A percentile compares a stretch with the other conserved stretches of the same genome.
These are phyloP conservation scores for Colletes collaris DNA, from an alignment of 2,888 invertebrate species.

Conservation along the genomic window DNA sequence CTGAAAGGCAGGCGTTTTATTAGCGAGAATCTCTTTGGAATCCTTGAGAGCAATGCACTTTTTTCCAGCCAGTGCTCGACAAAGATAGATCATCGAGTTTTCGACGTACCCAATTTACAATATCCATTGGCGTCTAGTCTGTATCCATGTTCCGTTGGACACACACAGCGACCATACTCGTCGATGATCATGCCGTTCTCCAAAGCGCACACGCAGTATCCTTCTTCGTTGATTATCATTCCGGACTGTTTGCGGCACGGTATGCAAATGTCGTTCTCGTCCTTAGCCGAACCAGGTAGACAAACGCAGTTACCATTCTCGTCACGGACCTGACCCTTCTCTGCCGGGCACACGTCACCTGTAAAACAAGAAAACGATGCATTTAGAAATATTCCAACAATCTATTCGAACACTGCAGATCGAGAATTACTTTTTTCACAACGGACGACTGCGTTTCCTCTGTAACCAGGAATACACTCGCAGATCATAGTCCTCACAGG, in stretches of 20 bases:
- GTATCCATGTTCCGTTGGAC: conserved; percentile 89
- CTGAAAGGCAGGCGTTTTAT: conserved; percentile 48
- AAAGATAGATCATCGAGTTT: neutral
- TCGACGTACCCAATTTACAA: conserved; percentile 84
- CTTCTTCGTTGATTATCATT: conserved; percentile 89
- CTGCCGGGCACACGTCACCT: conserved; percentile 87
- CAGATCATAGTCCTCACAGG: conserved; percentile 95
- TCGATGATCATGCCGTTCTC: conserved; percentile 91
- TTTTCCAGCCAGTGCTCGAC: no score
- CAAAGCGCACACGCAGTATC: conserved; percentile 92
- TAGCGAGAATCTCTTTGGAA: no score
- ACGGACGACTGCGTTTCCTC: conserved; percentile 93
- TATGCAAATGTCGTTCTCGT: conserved; percentile 90
- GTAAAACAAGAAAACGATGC: conserved; percentile 65
- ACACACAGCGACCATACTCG: conserved; percentile 90
- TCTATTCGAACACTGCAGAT: neutral
- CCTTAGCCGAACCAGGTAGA: conserved; percentile 90
- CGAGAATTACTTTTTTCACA: conserved; percentile 90
- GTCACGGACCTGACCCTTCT: conserved; percentile 88
- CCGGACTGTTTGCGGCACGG: conserved; percentile 90
- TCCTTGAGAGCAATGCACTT: no score
- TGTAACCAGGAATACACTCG: conserved; percentile 92
- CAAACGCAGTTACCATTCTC: conserved; percentile 89
- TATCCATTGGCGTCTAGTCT: conserved; percentile 86
- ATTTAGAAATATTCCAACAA: neutral